phyloP scores from a whole-genome alignment of 2,888 invertebrate genomes.

The Cenopis cana region DNA sequence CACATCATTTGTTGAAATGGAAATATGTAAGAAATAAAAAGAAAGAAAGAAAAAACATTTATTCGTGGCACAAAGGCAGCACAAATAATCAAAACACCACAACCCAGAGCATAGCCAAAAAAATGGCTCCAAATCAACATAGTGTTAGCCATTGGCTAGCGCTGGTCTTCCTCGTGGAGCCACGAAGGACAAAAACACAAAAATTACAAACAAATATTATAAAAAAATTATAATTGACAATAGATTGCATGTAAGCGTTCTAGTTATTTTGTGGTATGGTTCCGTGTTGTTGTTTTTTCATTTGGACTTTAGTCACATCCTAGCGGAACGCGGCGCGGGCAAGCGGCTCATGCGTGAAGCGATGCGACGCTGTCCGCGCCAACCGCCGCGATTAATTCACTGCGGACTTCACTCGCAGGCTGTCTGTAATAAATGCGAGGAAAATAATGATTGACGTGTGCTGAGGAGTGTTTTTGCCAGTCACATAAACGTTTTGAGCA shows the following conservation, averaged over 20 bases:
- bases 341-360: conserved; percentile 29
- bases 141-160: no score
- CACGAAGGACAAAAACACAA: no score
- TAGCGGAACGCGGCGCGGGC: conserved; percentile 17
- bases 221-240: no score
- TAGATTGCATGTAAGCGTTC: no score
- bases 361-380: conserved; percentile 26
- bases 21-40: background rate
- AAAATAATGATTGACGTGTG: conserved; percentile 24
- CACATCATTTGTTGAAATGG: background rate
- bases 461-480: background rate
- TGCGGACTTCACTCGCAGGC: conserved; percentile 30
- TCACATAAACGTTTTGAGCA: background rate
- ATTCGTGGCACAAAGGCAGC: no score
- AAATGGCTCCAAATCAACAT: no score
- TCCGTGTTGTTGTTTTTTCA: background rate
- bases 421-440: conserved; percentile 14
- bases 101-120: no score
- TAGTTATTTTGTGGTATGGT: no score
- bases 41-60: no score
- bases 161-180: no score
- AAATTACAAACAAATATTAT: no score
- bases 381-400: conserved; percentile 30
- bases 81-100: no score
- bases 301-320: conserved; percentile 14